A percentile compares a stretch with the other conserved stretches of the same genome.
These are phyloP conservation scores for Coptodon bakossiorum DNA, from an alignment of 2,113 vertebrate species.

Conservation along the genomic window DNA sequence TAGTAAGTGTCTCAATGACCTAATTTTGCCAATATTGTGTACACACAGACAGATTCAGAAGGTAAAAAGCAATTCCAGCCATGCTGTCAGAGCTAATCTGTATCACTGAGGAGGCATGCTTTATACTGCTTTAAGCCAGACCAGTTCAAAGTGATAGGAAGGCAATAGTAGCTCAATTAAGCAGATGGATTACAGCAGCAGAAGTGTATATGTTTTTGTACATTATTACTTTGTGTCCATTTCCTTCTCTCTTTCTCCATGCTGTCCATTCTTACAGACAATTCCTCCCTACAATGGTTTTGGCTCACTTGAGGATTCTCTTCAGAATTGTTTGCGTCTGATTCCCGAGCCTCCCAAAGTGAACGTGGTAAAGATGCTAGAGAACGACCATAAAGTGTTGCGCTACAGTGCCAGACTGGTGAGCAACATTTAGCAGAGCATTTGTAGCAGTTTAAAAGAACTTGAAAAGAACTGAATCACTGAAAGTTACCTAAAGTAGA, in stretches of 20 bases:
- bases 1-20: neutral
- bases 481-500: neutral
- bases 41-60: neutral
- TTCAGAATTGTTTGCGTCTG: constrained; percentile 86
- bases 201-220: neutral
- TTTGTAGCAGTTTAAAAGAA: neutral
- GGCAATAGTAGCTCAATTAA: neutral
- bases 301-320: constrained; percentile 85
- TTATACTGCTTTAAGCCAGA: neutral
- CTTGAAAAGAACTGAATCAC: neutral
- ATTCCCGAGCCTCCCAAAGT: constrained; percentile 80
- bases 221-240: neutral
- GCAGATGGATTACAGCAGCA: neutral
- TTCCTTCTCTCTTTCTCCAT: neutral
- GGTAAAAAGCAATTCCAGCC: neutral
- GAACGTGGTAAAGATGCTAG: constrained; percentile 80
- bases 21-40: neutral
- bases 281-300: constrained; percentile 92
- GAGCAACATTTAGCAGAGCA: constrained; percentile 23
- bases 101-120: neutral
- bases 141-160: neutral
- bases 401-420: constrained; percentile 81
- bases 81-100: neutral
- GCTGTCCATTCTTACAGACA: constrained; percentile 55
- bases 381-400: constrained; percentile 81